Conservation (phyloP, 2,797 vertebrate species). For the Percopsis omiscomaycus region DNA sequence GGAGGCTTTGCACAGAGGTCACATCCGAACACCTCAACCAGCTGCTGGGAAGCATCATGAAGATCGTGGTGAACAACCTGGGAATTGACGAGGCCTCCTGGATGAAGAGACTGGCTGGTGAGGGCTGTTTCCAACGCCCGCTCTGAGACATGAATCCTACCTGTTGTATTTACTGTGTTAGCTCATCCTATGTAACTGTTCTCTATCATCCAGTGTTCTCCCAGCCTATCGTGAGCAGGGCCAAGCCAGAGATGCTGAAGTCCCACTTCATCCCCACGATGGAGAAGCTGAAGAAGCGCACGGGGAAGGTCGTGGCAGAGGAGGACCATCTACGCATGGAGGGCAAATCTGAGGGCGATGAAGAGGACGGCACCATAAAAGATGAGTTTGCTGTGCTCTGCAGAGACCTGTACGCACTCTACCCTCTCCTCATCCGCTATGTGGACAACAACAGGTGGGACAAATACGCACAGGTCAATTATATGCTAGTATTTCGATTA, state of each 20-base stretch:
- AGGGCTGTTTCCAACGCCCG: slow-evolving; percentile 9
- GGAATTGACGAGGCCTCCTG: slow-evolving; percentile 95
- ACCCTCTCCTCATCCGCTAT: slow-evolving; percentile 93
- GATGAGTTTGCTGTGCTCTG: slow-evolving; percentile 96
- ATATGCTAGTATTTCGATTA: background rate
- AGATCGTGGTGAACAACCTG: slow-evolving; percentile 95
- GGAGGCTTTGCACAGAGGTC: slow-evolving; percentile 82
- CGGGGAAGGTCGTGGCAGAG: slow-evolving; percentile 91
- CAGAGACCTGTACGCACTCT: slow-evolving; percentile 91
- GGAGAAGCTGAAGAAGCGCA: slow-evolving; percentile 91
- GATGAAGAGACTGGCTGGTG: slow-evolving; percentile 97
- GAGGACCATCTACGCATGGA: slow-evolving; percentile 93
- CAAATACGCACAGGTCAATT: background rate
- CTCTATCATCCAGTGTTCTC: slow-evolving; percentile 82
- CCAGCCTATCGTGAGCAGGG: slow-evolving; percentile 93
- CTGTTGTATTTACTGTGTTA: background rate
- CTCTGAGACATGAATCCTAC: background rate
- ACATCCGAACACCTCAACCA: slow-evolving; percentile 92
- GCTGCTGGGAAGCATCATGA: slow-evolving; percentile 92
- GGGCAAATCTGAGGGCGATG: slow-evolving; percentile 86
- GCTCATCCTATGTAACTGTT: background rate
- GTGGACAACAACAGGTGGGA: slow-evolving; percentile 93
- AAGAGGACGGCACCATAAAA: slow-evolving; percentile 87
- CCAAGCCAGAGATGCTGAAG: slow-evolving; percentile 88
- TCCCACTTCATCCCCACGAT: slow-evolving; percentile 96